Evolutionary conservation across 53 echinoderm and acorn worm genomes (phyloP), one percentile per base, ranked within the genome.

Genomic region (Arbacia lixula): DNA sequence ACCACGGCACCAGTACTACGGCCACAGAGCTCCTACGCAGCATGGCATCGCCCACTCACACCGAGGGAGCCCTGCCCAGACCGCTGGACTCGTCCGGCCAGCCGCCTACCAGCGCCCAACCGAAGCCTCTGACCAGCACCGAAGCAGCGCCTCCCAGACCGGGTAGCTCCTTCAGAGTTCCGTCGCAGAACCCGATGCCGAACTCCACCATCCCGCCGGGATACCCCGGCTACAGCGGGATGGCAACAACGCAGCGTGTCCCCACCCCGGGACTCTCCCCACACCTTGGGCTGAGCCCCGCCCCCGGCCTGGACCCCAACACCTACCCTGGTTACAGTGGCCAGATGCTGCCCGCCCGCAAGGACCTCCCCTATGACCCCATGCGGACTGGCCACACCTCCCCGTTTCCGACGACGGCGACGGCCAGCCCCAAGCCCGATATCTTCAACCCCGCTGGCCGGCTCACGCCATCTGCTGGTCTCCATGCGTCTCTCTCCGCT

Each of bases 1-100:
- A 81, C 46, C 82, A 81, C 17, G 82, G 82, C 28, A 81, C 63
- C 82, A 81, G 82, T 81, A 81, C 82, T 63, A 81, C 82, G 19
- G 82, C 82, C 40, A 81, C 82, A 63, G 82, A 81, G 43, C 82
- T 81, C 32, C 62, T 81, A 22, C 82, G 82, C 30, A 81, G 82
- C 52, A 81, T 81, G 82, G 82, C 82, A 31, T 81, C 82, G 21
- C 82, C 82, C 8, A 35, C 76, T n/a, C 53, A 37, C 16, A 29
- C 64, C 9, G 12, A 57, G 22, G 75, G 12, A 21, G 75, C 55
- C n/a, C 4, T 32, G 6, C 0, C 78, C 4, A 36, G 60, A 14
- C 57, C 74, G 0, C 20, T 43, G 27, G 41, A 69, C 40, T 40
- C 40, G 16, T 27, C 43, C 16, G 19, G 5, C 5, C 11, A 50